phyloP scores from a whole-genome alignment of 1,140 invertebrate species.

The Cotesia glomerata region DNA sequence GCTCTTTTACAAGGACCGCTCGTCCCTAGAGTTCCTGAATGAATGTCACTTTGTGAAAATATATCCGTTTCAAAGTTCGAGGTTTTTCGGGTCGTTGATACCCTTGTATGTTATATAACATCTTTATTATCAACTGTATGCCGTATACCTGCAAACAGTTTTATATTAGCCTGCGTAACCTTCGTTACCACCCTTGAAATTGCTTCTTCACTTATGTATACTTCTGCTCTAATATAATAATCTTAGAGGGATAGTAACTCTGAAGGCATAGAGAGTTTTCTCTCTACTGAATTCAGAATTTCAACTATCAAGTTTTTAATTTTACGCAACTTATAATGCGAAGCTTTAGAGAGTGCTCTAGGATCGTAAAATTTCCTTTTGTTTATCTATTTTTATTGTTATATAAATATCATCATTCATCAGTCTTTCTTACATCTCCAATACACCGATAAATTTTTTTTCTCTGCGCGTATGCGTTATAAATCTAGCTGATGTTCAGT shows the following conservation, averaged over 20 bases:
- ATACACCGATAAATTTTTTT: no score
- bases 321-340: no score
- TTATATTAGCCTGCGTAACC: no score
- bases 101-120: neutral
- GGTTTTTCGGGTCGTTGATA: slow-evolving; percentile 34
- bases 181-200: neutral
- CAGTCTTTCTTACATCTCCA: no score
- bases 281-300: no score
- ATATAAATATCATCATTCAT: no score
- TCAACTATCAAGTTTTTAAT: no score
- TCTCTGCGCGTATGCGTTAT: no score
- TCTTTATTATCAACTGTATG: neutral
- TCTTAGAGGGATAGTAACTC: slow-evolving; percentile 38
- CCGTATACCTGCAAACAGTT: neutral
- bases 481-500: no score
- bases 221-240: slow-evolving; percentile 19
- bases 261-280: neutral
- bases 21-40: slow-evolving; percentile 41
- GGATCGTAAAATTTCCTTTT: no score
- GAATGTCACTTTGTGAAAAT: slow-evolving; percentile 62
- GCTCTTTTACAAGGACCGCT: slow-evolving; percentile 2
- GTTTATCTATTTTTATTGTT: no score
- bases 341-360: no score
- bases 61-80: slow-evolving; percentile 62
- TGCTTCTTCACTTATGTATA: neutral